Percentiles rank a stretch among this genome's conserved stretches.
phyloP scores from a whole-genome alignment of 1,140 invertebrate genomes.

The Wasmannia auropunctata region DNA sequence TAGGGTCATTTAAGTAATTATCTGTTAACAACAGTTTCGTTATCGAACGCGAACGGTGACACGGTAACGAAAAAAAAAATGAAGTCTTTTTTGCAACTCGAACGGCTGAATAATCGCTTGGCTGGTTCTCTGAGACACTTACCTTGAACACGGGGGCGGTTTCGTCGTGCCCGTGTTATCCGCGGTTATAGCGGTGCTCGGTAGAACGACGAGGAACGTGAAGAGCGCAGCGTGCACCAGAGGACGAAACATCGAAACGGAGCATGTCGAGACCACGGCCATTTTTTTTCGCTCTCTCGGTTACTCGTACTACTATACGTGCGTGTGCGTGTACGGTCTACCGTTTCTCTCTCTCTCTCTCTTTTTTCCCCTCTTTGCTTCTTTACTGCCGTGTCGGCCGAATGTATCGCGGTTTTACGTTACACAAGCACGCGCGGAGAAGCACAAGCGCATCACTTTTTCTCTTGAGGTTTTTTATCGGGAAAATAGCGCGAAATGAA shows the following conservation, averaged over 20 bases:
- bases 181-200: slow-evolving; percentile 50
- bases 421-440: slow-evolving; percentile 7
- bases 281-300: slow-evolving; percentile 68
- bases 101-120: neutral
- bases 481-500: neutral
- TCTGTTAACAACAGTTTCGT: neutral
- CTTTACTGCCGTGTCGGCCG: neutral
- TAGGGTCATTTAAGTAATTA: neutral
- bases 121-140: slow-evolving; percentile 70
- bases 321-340: neutral
- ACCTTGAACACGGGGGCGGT: slow-evolving; percentile 80
- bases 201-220: slow-evolving; percentile 67
- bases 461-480: slow-evolving; percentile 13
- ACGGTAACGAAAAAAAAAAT: neutral
- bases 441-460: slow-evolving; percentile 19
- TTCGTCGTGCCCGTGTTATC: slow-evolving; percentile 66
- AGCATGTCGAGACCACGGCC: slow-evolving; percentile 68
- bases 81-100: too few species aligned
- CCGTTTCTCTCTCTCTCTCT: neutral
- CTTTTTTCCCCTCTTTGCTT: neutral
- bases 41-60: neutral
- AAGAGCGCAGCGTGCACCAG: slow-evolving; percentile 67
- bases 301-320: slow-evolving; percentile 30
- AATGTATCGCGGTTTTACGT: neutral
- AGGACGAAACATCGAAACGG: slow-evolving; percentile 66